Evolutionary conservation across 2,113 vertebrate species (phyloP), one percentile per base, ranked within the genome.

Genomic region (Ammodytes marinus): DNA sequence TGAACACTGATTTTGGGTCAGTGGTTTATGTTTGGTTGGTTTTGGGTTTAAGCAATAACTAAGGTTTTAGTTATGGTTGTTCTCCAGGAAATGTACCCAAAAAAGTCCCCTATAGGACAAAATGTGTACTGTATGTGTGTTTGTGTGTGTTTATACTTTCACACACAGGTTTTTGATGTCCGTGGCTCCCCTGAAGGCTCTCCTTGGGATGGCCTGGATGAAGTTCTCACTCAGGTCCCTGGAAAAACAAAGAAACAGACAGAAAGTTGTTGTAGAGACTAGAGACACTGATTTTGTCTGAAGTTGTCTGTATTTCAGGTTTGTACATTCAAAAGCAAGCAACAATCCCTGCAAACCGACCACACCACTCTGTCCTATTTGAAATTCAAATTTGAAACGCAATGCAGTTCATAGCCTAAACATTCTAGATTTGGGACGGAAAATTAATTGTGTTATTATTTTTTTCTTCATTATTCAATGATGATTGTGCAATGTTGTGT

Each of bases 121-220:
- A n/a, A n/a, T n/a, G n/a, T n/a, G n/a, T n/a, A n/a, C n/a, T n/a
- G 45, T 54, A 11, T 47, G 27, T 66, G 52, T 50, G 11, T 57
- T 19, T 69, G 76, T 71, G 54, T 37, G 9, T 37, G n/a, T 65
- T n/a, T 63, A 8, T 45, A 3, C 17, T 13, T 47, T 49, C 35
- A 95, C 97, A 96, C 86, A 99, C 98, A 99, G 90, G 74, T 99
- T 99, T 88, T 97, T 99, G 73, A 99, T 96, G 80, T 98, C 97
- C 0, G 97, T 97, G 8, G 98, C 97, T 57, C 98, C 98, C 2
- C 98, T 96, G 89, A 99, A 99, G 10, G 97, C 97, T 84, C 98
- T 97, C 83, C 98, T 95, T 6, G 98, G 98, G 73, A 99, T 92
- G 27, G 96, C 97, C 90, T 98, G 97, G 92, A 99, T 97, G 86